These are phyloP conservation scores for Rhopalosiphum nymphaeae DNA, from an alignment of 2,888 invertebrate species.

Conservation along the genomic window DNA sequence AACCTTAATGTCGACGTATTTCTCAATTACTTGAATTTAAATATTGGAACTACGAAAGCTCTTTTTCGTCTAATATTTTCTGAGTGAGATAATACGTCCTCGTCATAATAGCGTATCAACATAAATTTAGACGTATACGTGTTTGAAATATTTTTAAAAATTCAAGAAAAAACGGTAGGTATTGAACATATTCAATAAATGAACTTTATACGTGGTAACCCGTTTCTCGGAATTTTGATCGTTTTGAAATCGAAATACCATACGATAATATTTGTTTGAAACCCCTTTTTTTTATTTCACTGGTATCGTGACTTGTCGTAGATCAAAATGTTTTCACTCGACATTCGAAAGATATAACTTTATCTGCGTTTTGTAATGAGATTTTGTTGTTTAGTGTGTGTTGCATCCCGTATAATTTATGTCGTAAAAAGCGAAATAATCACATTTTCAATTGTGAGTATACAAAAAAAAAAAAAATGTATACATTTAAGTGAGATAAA, in stretches of 20 bases:
- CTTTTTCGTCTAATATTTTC: neutral
- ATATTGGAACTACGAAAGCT: neutral
- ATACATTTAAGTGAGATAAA: slow-evolving; percentile 20
- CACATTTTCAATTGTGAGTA: neutral
- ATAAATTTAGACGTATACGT: neutral
- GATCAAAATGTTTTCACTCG: neutral
- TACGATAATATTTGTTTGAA: neutral
- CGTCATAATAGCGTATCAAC: neutral
- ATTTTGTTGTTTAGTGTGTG: neutral
- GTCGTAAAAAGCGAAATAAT: neutral
- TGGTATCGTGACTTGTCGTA: neutral
- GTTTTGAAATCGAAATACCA: neutral
- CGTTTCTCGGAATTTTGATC: neutral
- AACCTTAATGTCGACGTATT: neutral
- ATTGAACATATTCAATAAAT: neutral
- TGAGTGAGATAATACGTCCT: neutral
- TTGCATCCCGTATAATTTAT: neutral
- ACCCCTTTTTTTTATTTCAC: neutral
- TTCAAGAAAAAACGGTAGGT: neutral
- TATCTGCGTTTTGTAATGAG: neutral
- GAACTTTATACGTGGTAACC: neutral
- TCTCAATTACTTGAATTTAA: neutral
- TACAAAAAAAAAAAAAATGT: slow-evolving; percentile 5
- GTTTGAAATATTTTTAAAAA: neutral
- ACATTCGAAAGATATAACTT: neutral